A percentile compares a stretch with the other conserved stretches of the same genome.
Evolutionary conservation across 2,113 vertebrate genomes (phyloP).

Genomic region (Thermophis baileyi): DNA sequence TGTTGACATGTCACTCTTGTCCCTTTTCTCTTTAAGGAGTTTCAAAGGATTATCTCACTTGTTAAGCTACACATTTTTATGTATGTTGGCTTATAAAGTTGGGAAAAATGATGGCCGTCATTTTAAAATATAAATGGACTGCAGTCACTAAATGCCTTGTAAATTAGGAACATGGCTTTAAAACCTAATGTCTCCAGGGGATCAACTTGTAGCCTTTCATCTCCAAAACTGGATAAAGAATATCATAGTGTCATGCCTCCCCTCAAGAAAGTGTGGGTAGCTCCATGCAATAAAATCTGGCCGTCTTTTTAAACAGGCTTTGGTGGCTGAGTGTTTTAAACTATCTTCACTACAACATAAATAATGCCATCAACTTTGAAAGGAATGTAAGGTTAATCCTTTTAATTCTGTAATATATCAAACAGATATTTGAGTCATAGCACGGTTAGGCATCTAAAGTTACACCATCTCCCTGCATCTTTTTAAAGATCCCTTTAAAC

Average conservation of each 20-base stretch:
- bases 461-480: neutral
- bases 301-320: constrained; percentile 35
- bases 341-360: constrained; percentile 50
- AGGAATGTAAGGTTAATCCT: constrained; percentile 48
- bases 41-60: constrained; percentile 41
- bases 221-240: constrained; percentile 17
- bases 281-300: constrained; percentile 49
- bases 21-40: neutral
- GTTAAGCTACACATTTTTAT: constrained; percentile 41
- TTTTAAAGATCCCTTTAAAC: neutral
- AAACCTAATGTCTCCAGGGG: constrained; percentile 46
- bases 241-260: neutral
- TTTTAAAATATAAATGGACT: constrained; percentile 39
- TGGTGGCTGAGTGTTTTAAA: constrained; percentile 13
- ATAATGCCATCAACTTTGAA: constrained; percentile 46
- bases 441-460: constrained; percentile 19
- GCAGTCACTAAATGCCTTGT: constrained; percentile 36
- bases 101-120: neutral
- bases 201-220: constrained; percentile 44
- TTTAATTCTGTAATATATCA: constrained; percentile 46
- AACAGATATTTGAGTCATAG: constrained; percentile 44
- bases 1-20: constrained; percentile 32
- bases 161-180: constrained; percentile 54
- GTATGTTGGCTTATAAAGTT: constrained; percentile 24
- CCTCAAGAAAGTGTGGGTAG: constrained; percentile 29